Base-by-base conservation (phyloP, 2,797 vertebrate genomes). In the Helostoma temminkii region DNA sequence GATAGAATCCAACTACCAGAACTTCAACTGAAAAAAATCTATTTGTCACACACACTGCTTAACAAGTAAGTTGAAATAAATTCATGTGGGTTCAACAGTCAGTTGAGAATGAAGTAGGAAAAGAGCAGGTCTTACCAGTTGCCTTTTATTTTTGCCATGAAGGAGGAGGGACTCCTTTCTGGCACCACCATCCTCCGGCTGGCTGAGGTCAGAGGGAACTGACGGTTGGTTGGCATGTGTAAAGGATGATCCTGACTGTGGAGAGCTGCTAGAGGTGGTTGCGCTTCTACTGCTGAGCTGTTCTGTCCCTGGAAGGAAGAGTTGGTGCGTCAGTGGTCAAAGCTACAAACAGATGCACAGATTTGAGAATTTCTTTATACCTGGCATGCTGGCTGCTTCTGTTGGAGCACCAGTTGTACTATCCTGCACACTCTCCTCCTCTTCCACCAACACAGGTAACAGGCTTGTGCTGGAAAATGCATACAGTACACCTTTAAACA, bases 381-480 rank as follows among this genome's bases (percentile, higher is more conserved):
- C 92, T 83, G 88, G 61, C 78, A 82, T 78, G 37, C 42, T 75
- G 50, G 45, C 48, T 1, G 48, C 55, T 18, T 26, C 61, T 10
- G 77, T 37, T 18, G 79, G 26, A 57, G 71, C 58, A 32, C 78
- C 81, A 0, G 65, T 58, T 25, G 52, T 15, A 24, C 55, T 14
- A 39, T 90, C 89, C 73, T 66, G 83, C 6, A 75, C 61, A 4
- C 73, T 80, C 71, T 91, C 91, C 66, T 91, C 91, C 52, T 92
- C 91, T 42, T 91, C 91, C 56, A 88, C 76, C 72, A 93, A 42
- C 74, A 90, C 90, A n/a, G 92, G 91, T 25, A 92, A 80, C 72
- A 90, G 78, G 57, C 78, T 88, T 0, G 78, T 74, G 75, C 91
- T 92, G 66, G 1, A 80, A 85, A 53, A 66, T 19, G 57, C 37